Conservation (phyloP, 2,113 vertebrate genomes). For the Paramormyrops kingsleyae region DNA sequence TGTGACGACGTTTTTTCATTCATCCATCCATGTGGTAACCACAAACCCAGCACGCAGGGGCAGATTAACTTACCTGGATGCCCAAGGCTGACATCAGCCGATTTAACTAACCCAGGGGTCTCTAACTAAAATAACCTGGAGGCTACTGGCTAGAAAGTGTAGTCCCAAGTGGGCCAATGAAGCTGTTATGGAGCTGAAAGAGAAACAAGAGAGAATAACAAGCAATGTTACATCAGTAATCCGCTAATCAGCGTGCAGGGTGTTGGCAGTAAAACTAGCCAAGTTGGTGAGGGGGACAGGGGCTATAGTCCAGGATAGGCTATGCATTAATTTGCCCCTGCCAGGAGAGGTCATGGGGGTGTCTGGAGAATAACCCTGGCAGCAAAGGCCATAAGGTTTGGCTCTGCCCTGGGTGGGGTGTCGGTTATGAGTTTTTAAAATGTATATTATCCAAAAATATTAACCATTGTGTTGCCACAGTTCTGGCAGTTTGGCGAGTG, state of each 20-base stretch:
- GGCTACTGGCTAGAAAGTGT: not conserved
- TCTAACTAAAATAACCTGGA: not conserved
- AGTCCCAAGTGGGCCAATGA: not conserved
- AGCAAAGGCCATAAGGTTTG: not conserved
- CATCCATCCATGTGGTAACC: not conserved
- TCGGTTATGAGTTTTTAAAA: not conserved
- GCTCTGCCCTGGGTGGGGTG: not conserved
- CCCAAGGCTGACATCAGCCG: not conserved
- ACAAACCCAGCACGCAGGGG: not conserved
- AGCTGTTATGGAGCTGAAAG: not conserved
- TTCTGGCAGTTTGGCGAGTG: not conserved
- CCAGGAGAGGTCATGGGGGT: not conserved
- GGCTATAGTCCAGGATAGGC: not conserved
- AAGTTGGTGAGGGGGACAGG: not conserved
- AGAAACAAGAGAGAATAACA: not conserved
- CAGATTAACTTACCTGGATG: not conserved
- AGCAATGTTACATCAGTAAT: not conserved
- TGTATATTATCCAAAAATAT: not conserved
- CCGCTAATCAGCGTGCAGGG: not conserved
- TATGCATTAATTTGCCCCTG: not conserved
- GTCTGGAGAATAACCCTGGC: not conserved
- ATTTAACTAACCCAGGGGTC: not conserved
- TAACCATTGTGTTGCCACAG: not conserved
- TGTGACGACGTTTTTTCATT: not conserved
- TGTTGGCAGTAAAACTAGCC: not conserved